Conservation (phyloP, 2,113 vertebrate genomes). For the Acinonyx jubatus region DNA sequence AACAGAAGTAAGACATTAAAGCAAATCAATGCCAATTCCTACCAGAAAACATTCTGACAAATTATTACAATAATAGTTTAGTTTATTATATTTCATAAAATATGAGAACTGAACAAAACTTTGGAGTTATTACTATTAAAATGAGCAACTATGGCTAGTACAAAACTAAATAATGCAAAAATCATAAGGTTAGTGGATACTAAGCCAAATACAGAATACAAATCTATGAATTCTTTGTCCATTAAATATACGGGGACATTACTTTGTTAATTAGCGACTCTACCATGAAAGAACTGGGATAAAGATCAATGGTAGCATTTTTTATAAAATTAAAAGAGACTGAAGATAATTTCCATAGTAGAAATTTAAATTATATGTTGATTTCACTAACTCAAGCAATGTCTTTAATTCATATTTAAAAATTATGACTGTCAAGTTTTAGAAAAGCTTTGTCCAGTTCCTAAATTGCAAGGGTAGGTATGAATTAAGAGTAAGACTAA, state of each 20-base stretch:
- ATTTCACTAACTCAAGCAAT: background rate
- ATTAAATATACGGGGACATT: background rate
- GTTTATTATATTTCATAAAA: background rate
- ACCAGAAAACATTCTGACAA: constrained; percentile 27
- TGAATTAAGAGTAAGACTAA: background rate
- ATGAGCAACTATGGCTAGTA: background rate
- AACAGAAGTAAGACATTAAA: constrained; percentile 21
- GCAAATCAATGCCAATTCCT: background rate
- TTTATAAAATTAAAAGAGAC: background rate
- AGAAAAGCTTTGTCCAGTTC: background rate
- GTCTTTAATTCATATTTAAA: background rate
- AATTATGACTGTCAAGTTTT: background rate
- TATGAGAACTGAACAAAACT: background rate
- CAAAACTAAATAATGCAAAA: background rate
- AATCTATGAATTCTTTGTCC: background rate
- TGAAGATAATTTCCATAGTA: background rate
- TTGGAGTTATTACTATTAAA: background rate
- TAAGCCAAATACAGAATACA: background rate
- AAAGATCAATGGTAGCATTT: background rate
- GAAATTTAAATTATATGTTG: background rate
- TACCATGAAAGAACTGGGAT: background rate
- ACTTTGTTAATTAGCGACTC: background rate
- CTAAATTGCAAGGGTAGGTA: background rate
- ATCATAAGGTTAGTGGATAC: background rate
- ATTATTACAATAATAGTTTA: background rate